Conservation (phyloP, 2,113 vertebrate genomes). For the Zeus faber region DNA sequence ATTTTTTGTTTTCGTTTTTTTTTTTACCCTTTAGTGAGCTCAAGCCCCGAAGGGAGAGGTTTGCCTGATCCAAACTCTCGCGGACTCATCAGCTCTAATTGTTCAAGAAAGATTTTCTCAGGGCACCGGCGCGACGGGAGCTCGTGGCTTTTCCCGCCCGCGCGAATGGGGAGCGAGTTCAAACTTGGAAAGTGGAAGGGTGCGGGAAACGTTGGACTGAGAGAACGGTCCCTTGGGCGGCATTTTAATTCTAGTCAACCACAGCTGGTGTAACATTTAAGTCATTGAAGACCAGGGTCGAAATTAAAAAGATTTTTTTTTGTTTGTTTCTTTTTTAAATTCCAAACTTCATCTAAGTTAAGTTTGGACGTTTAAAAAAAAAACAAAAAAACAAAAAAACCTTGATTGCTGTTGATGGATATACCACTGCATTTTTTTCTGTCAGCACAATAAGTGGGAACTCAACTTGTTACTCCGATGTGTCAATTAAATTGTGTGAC, state of each 20-base stretch:
- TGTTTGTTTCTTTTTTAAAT: too few relatives aligned
- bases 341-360: too few relatives aligned
- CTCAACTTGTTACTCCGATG: too few relatives aligned
- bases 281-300: not conserved
- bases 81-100: not conserved
- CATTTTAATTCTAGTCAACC: not conserved
- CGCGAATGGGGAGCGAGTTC: not conserved
- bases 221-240: not conserved
- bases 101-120: not conserved
- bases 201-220: not conserved
- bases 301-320: not conserved
- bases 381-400: too few relatives aligned
- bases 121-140: not conserved
- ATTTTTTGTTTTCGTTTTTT: too few relatives aligned
- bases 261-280: not conserved
- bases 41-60: not conserved
- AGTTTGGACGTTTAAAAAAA: too few relatives aligned
- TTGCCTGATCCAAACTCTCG: not conserved
- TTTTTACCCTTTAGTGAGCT: not conserved
- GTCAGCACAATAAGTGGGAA: too few relatives aligned
- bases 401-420: too few relatives aligned
- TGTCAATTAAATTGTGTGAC: too few relatives aligned
- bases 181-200: not conserved
- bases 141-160: not conserved
- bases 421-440: too few relatives aligned